Percentiles rank a stretch among this genome's conserved stretches.
Evolutionary conservation across 2,113 vertebrate species (phyloP).

Genomic region (Xiphorhynchus elegans): DNA sequence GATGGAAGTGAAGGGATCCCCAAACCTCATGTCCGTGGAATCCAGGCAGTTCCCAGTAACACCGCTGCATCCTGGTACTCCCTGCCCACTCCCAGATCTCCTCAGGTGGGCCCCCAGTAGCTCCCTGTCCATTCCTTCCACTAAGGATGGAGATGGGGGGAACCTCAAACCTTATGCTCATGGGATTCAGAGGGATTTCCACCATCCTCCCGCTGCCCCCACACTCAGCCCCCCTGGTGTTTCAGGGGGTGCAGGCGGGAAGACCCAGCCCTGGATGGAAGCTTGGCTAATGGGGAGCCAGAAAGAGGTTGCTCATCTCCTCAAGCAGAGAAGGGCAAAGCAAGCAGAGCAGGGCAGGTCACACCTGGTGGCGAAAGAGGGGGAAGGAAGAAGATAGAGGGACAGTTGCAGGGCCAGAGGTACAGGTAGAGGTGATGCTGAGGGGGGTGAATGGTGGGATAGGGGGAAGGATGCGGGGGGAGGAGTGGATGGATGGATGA

Average conservation of each 20-base stretch:
- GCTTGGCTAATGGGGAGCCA: background rate
- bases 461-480: background rate
- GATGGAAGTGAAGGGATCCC: background rate
- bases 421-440: background rate
- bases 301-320: background rate
- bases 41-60: background rate
- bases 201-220: background rate
- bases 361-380: background rate
- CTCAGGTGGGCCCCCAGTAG: background rate
- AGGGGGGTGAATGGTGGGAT: background rate
- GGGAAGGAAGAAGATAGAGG: background rate
- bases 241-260: background rate
- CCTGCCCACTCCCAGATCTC: background rate
- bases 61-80: background rate
- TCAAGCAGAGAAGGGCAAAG: background rate
- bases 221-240: background rate
- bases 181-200: background rate
- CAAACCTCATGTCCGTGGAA: background rate
- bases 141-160: background rate
- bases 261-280: background rate
- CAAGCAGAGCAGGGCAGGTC: background rate
- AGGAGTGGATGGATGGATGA: background rate
- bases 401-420: background rate
- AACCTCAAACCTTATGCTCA: background rate
- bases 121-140: background rate